Conservation (phyloP, 2,888 invertebrate genomes). For the Drosophila neutralis region DNA sequence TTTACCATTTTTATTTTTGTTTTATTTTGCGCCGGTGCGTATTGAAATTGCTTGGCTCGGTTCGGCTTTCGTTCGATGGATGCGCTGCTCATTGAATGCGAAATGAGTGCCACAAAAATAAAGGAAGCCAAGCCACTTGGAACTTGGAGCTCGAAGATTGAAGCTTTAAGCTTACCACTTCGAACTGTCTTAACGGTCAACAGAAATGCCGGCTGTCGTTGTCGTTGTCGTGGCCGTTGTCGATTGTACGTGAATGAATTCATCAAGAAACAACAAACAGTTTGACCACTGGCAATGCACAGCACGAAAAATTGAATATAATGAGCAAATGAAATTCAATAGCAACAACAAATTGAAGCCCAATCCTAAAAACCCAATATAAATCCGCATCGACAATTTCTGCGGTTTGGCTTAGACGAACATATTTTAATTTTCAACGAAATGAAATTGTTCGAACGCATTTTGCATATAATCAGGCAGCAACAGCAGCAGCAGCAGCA, state of each 20-base stretch:
- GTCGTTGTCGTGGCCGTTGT: conserved; percentile 39
- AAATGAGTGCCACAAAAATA: conserved; percentile 63
- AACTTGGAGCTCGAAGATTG: conserved; percentile 28
- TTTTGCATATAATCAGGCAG: conserved; percentile 65
- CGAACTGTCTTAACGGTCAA: conserved; percentile 69
- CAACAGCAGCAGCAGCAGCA: conserved; percentile 21
- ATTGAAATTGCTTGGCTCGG: conserved; percentile 72
- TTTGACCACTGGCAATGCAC: conserved; percentile 42
- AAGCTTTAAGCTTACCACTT: conserved; percentile 49
- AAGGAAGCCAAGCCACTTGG: conserved; percentile 59
- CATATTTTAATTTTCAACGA: conserved; percentile 66
- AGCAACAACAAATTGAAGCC: conserved; percentile 45
- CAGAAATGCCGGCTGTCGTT: conserved; percentile 57
- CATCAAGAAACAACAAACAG: conserved; percentile 48
- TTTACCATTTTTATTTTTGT: conserved; percentile 64
- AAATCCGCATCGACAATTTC: conserved; percentile 55
- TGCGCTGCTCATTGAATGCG: conserved; percentile 75
- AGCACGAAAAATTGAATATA: conserved; percentile 72
- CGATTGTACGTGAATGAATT: conserved; percentile 73
- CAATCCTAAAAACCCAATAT: conserved; percentile 40
- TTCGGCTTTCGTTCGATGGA: conserved; percentile 77
- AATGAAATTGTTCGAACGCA: conserved; percentile 73
- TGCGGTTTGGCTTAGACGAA: conserved; percentile 52
- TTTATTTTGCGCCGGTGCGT: conserved; percentile 66
- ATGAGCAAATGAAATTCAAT: conserved; percentile 74